Base-by-base conservation (phyloP, 2,113 vertebrate species). In the Phylloscopus trochilus region DNA sequence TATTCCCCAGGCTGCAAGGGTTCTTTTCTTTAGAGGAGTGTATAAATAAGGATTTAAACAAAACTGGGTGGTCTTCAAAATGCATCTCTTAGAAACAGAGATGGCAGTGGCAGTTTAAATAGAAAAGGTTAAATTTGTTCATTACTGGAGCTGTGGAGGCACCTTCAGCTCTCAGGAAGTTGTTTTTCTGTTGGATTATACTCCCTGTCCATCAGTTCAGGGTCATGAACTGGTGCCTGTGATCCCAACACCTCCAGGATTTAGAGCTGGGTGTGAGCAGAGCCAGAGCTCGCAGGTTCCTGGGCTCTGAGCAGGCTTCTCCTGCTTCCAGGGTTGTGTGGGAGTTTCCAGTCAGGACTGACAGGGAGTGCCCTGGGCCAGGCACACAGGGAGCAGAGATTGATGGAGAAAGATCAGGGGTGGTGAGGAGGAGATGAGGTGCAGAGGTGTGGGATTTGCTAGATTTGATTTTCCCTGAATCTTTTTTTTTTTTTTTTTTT, bases 31-130 rank as follows among this genome's bases (percentile, higher is more conserved):
- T 28, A 35, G n/a, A 53, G 16, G 31, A 47, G 1, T 30, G 6
- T 44, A 7, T 59, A 39, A 85, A 77, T 53, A 91, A 51, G 19
- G 68, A 79, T 56, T 90, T 73, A 68, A 89, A 60, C 67, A 62
- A 62, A 92, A 80, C 43, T 43, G 56, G 33, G 59, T 93, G 76
- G 51, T 72, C 90, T 96, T 88, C 47, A 58, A 51, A 90, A 81
- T 15, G 53, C 64, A 55, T 55, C 62, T 47, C 53, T 6, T 15
- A 53, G 49, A 58, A 84, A 22, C 23, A 47, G 76, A 56, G 22
- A 13, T 64, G 69, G 7, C 41, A 37, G 55, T 35, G 80, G 6
- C 15, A 28, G 2, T 56, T 78, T 18, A 13, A 84, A 72, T 30
- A 28, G 51, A 35, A 86, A 27, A 76, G 19, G 28, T 85, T 44